Base-by-base conservation (phyloP, 2,113 vertebrate species). In the Eleginops maclovinus region DNA sequence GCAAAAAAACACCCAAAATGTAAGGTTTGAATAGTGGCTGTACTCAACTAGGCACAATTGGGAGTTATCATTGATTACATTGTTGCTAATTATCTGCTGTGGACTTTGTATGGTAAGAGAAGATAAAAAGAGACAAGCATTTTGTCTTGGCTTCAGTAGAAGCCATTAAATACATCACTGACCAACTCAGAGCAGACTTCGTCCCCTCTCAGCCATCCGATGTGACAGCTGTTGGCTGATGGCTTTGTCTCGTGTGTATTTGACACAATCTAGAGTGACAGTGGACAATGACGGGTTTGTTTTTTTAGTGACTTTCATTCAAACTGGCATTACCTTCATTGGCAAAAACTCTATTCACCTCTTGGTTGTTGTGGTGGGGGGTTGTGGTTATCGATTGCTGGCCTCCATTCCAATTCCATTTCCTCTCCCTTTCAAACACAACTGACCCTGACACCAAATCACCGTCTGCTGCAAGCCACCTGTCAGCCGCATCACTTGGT, bases 241-340 rank as follows among this genome's bases (percentile, higher is more conserved):
- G 51, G 17, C 75, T 84, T 70, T 78, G 66, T 82, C 69, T 82
- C 59, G 15, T 46, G 36, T 63, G 54, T 53, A 10, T 72, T 60
- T 87, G 75, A 87, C 83, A 82, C 19, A 3, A 84, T 75, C 70
- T 67, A 78, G 82, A 71, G 61, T 78, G 89, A 82, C 85, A 76
- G 68, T 56, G 69, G 59, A 54, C 72, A 59, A 71, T 58, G 43
- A 46, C 54, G 28, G 59, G 46, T 69, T 75, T 41, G 41, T 85
- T 84, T 78, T 28, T 64, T 51, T 65, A 1, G 50, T 54, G 41
- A 15, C 59, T 74, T 75, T 64, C 60, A 66, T 66, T 84, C 65
- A 63, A 51, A 54, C 76, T 36, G 54, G 64, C 69, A n/a, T 64
- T 9, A 14, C 61, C 64, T 46, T 72, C 66, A 59, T 78, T 46